Base-by-base conservation (phyloP, 2,888 invertebrate species). In the Notodonta ziczac region DNA sequence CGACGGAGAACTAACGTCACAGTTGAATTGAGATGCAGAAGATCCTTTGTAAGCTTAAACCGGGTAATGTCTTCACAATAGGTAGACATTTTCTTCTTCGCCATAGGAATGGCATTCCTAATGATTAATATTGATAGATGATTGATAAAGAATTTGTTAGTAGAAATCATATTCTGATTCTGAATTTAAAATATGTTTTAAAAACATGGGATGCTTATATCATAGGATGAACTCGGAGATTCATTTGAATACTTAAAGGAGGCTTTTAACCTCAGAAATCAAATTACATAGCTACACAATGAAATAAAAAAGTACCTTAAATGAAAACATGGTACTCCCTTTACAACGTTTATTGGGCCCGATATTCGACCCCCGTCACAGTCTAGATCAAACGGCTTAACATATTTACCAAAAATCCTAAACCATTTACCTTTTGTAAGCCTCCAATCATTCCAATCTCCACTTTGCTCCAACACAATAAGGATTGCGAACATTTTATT, bases 341-440 rank as follows among this genome's bases (percentile, higher is more conserved):
- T 72, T 67, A 66, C 67, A 74, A 65, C 74, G 77, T 70, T 75
- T 75, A 74, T 72, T 67, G 74, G 67, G 64, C 59, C 74, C 65
- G 62, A 67, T 58, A 68, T 63, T 59, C 67, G 70, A 76, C 77
- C 75, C 61, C 66, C 74, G 73, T 75, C 77, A 74, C 72, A 69
- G 77, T 69, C 67, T 67, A 76, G 75, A 74, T 75, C 75, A 76
- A 76, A 75, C 70, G 74, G 67, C 75, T 75, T 75, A 75, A 76
- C 75, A 74, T 75, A 70, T 74, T 76, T 74, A 74, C 73, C 66
- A 70, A 63, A 64, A 63, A 64, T 46, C 59, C 16, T 50, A 56
- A 46, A 57, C 55, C 24, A 50, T 59, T 54, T 55, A 16, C 46
- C n/a, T 0, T 9, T 32, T 16, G 55, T 62, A 10, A 42, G 5